Conservation (phyloP, 2,888 invertebrate genomes). For the Mesopsocus fuscifrons region DNA sequence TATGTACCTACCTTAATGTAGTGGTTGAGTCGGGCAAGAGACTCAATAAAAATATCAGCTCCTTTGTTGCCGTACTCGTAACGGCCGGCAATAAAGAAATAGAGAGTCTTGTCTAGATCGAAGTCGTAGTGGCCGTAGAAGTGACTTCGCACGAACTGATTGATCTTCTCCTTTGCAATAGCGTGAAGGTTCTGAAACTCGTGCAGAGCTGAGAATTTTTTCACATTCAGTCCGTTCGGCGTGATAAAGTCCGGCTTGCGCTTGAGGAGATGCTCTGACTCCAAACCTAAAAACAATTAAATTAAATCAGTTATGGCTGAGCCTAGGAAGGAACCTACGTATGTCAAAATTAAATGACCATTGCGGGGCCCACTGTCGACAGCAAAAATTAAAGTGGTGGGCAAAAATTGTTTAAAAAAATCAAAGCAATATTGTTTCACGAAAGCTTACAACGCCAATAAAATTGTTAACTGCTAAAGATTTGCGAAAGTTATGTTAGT, state of each 20-base stretch:
- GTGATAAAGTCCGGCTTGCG: conserved; percentile 88
- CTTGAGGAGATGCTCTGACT: conserved; percentile 87
- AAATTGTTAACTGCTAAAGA: too few species aligned
- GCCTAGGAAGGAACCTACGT: too few species aligned
- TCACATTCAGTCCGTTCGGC: conserved; percentile 95
- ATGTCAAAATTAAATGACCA: too few species aligned
- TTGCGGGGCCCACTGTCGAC: too few species aligned
- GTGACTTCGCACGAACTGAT: conserved; percentile 94
- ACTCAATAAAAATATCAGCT: conserved; percentile 95
- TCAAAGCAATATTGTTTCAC: too few species aligned
- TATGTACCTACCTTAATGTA: conserved; percentile 79
- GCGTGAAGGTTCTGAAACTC: conserved; percentile 99
- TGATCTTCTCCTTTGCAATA: conserved; percentile 89
- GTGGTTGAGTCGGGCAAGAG: conserved; percentile 86
- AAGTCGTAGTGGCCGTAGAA: conserved; percentile 99
- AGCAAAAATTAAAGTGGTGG: too few species aligned
- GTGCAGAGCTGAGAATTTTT: conserved; percentile 95
- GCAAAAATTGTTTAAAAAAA: too few species aligned
- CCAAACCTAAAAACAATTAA: conserved; percentile 35
- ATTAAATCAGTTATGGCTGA: not conserved
- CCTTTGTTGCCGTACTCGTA: conserved; percentile 99
- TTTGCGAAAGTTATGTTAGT: too few species aligned
- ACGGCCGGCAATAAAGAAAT: conserved; percentile 96
- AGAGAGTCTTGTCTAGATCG: conserved; percentile 92
- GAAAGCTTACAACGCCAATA: too few species aligned